Percentiles rank a stretch among this genome's conserved stretches.
phyloP scores from a whole-genome alignment of 2,113 vertebrate genomes.

The Odontophorus gujanensis region DNA sequence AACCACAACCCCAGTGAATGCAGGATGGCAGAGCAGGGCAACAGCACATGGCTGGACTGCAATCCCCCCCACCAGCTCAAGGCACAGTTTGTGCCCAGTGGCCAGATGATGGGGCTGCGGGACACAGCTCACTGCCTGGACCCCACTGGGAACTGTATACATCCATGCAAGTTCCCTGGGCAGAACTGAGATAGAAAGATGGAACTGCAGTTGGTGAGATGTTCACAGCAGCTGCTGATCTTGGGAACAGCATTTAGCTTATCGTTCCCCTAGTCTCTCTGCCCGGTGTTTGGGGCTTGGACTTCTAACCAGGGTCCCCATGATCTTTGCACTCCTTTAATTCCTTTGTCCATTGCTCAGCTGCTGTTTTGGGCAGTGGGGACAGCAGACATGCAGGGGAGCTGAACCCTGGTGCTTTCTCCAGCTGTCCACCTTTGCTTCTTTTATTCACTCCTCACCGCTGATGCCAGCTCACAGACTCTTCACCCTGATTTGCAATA shows the following conservation, averaged over 20 bases:
- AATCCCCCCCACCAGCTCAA: no score
- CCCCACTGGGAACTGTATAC: no score
- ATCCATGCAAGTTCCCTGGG: background rate
- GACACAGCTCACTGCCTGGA: background rate
- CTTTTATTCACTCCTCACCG: background rate
- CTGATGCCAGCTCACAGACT: background rate
- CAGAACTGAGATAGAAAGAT: background rate
- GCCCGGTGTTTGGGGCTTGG: background rate
- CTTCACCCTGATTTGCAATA: background rate
- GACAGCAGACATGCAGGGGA: background rate
- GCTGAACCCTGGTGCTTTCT: background rate
- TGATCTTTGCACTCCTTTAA: background rate
- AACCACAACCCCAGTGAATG: background rate
- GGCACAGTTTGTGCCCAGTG: background rate
- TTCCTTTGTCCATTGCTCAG: background rate
- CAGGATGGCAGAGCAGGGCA: fast-evolving
- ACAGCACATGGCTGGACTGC: background rate
- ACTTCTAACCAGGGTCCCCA: background rate
- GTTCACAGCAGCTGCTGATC: background rate
- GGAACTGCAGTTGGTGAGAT: background rate
- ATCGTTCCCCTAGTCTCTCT: background rate
- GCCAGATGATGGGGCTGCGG: background rate
- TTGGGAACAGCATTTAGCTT: no score
- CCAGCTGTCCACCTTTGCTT: background rate
- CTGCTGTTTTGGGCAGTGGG: background rate